Base-by-base conservation (phyloP, 2,888 invertebrate genomes). In the Alsophila aescularia region DNA sequence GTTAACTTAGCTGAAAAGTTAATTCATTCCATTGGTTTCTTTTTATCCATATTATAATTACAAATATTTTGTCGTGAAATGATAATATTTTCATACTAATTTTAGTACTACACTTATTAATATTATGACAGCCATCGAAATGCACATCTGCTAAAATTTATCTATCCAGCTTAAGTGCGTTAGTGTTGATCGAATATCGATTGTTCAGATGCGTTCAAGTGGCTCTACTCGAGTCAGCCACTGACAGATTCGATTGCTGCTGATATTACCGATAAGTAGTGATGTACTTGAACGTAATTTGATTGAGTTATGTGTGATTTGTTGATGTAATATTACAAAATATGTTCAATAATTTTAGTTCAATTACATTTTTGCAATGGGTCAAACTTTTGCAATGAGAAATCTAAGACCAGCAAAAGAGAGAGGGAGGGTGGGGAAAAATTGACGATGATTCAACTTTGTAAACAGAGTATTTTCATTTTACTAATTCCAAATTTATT, bases 161-260 rank as follows among this genome's bases (percentile, higher is more conserved):
- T 13, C 21, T 42, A 36, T 13, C 21, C 40, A 37, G 32, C 43
- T 21, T 56, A 59, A 60, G 56, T 56, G 51, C 42, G 14, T 2
- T 55, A 62, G 57, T 60, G 62, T 51, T 62, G 57, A 59, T 24
- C 37, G 57, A 48, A 29, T 62, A 37, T 27, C 49, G 44, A 53
- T 53, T 48, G 42, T 49, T 59, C 52, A 56, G 58, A 60, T 43
- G n/a, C n/a, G 48, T 48, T 64, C 54, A 50, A 60, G 64, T 56
- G 56, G 52, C 50, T 47, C 18, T 36, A 60, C 43, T 62, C 35
- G 49, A 62, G 58, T 62, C n/a, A 50, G 42, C 15, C 12, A 51
- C 62, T 60, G 62, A 64, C 63, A 65, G 58, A 54, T 48, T 47
- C 44, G 54, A 58, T 60, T 59, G 54, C 34, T 31, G 41, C 35